Base-by-base conservation (phyloP, 2,888 invertebrate genomes). In the Lepidocyrtoides sp. region DNA sequence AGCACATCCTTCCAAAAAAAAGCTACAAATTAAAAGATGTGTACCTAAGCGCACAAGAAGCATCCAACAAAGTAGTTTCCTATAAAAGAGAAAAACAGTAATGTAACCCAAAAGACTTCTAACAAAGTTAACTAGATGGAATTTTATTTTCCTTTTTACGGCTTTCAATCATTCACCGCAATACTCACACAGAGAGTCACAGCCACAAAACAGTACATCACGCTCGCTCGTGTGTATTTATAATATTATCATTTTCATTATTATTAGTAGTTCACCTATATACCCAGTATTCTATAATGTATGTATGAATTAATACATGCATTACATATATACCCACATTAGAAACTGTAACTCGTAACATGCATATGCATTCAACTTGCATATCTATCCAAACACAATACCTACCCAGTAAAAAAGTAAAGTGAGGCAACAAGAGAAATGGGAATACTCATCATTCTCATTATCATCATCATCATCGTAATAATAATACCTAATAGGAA, bases 191-290 rank as follows among this genome's bases (percentile, higher is more conserved):
- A n/a, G n/a, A n/a, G n/a, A n/a, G n/a, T 41, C 14, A 41, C 8
- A n/a, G 8, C 7, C 48, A 44, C 60, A 81, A 17, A 5, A 2
- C 41, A 32, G 41, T 44, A 23, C 36, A 36, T 8, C 4, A 57
- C 57, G 8, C 60, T 75, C 54, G 44, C 41, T 69, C 0, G 10
- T 5, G 1, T 23, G n/a, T n/a, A n/a, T n/a, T n/a, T n/a, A n/a
- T n/a, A n/a, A n/a, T n/a, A n/a, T n/a, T n/a, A n/a, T n/a, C n/a
- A n/a, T n/a, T n/a, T n/a, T n/a, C n/a, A n/a, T n/a, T 12, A 29
- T 20, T 36, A 44, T 88, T 89, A 63, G 85, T 91, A 60, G 91
- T 91, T 91, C 91, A 91, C 86, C 91, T 86, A 91, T 91, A 91
- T 91, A 91, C 91, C 91, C 44, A 91, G 29, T 86, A 90, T 91